Evolutionary conservation across 2,888 invertebrate species (phyloP), one percentile per base, ranked within the genome.

Genomic region (Dioctria linearis): DNA sequence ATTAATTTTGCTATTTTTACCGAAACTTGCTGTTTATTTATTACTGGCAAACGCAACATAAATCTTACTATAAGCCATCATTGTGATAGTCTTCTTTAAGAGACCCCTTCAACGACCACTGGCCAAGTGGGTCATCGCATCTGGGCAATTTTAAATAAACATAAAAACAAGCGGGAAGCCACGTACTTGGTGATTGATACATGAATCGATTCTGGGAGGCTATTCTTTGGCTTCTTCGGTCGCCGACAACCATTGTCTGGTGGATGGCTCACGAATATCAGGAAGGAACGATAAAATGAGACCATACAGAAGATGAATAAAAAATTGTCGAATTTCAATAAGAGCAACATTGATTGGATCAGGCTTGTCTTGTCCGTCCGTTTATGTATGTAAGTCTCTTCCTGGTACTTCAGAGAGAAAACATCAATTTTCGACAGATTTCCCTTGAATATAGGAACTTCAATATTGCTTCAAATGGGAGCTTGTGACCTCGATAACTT

Each of bases 391-490:
- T 5, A 4, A 5, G 11, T 11, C 67, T 25, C 67, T 49, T 9
- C 37, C 25, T n/a, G 37, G 9, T 46, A 13, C 25, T 37, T 49
- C 67, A 25, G 67, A 37, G 51, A 49, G 39, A 69, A 69, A 43
- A 51, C 67, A 69, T 49, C 49, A 69, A 69, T 69, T 69, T 69
- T 69, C 67, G 67, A 69, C 46, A 69, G 67, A 69, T 69, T 69
- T 69, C 54, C 54, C 54, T 49, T 69, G 49, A n/a, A 4, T 6
- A 51, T 49, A 11, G 49, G 9, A n/a, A 6, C 5, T 3, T 39
- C 9, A 8, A 69, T 49, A 67, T 39, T 25, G 11, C 69, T 8
- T 69, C 49, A 25, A 69, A 39, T 11, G 39, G 51, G n/a, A 51
- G 51, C 49, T 13, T 37, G n/a, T 69, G 69, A 69, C 69, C 69